Conservation (phyloP, 2,797 vertebrate species). For the Lepilemur ruficaudatus region DNA sequence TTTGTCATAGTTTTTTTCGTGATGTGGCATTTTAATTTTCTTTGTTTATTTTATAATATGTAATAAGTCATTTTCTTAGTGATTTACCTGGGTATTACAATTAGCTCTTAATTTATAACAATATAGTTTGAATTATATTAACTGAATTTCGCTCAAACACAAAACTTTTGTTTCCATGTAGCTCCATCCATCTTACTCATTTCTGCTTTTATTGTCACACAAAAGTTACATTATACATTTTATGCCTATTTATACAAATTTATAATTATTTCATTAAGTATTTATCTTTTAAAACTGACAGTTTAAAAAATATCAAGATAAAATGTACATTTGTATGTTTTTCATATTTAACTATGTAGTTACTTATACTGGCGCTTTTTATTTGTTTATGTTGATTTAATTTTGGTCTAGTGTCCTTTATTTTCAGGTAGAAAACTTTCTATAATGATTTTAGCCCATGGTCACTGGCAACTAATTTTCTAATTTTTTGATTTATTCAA, state of each 20-base stretch:
- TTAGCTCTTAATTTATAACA: background rate
- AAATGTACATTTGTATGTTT: no score
- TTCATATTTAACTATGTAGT: background rate
- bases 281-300: background rate
- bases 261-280: background rate
- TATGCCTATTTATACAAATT: background rate
- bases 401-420: background rate
- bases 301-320: background rate
- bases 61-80: background rate
- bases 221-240: background rate
- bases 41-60: background rate
- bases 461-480: background rate
- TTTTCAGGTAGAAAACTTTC: background rate
- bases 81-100: background rate
- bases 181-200: background rate
- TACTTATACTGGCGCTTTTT: background rate
- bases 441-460: background rate
- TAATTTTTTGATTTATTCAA: background rate
- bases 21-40: background rate
- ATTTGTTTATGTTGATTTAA: background rate
- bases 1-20: background rate
- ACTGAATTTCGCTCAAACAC: background rate
- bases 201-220: background rate
- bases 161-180: background rate
- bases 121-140: background rate